Base-by-base conservation (phyloP, 1,140 invertebrate species). In the Myzus persicae region DNA sequence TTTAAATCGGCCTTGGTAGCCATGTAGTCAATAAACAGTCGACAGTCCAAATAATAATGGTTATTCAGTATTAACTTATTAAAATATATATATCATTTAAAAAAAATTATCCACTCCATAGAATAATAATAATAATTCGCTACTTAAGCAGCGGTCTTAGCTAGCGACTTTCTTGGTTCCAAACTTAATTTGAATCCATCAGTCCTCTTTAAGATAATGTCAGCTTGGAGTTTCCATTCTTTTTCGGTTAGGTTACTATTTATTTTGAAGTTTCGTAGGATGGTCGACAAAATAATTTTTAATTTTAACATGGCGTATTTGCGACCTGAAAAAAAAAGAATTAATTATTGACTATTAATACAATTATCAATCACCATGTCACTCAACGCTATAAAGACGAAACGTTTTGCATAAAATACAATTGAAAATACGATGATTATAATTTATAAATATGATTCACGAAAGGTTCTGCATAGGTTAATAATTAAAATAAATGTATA, bases 241-340 rank as follows among this genome's bases (percentile, higher is more conserved):
- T 96, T 95, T 94, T 97, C 96, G 93, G 96, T 96, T 20, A 97
- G 95, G 93, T 97, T 96, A 2, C 97, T 97, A 26, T 95, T 95
- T 38, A 97, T 95, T 88, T 96, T 96, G 95, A 97, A 99, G 94
- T 98, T 97, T 54, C 98, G 96, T 90, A 99, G 95, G 51, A 99
- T 97, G 36, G 97, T 98, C 0, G 98, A 97, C 14, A 99, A 95
- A 1, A 98, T 95, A n/a, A 98, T 97, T 95, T 98, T 98, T 93
- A 98, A 96, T 95, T 99, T 98, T 87, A 98, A 95, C 95, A 98
- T 96, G 2, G 98, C 98, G 95, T 98, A 99, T 95, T 98, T 98
- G 91, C 98, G 97, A 93, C 97, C 97, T 97, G 94, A 81, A 94
- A 94, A 90, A 24, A 20, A 90, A 11, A 85, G 1, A 89, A 84